Base-by-base conservation (phyloP, 2,113 vertebrate species). In the Canis aureus region DNA sequence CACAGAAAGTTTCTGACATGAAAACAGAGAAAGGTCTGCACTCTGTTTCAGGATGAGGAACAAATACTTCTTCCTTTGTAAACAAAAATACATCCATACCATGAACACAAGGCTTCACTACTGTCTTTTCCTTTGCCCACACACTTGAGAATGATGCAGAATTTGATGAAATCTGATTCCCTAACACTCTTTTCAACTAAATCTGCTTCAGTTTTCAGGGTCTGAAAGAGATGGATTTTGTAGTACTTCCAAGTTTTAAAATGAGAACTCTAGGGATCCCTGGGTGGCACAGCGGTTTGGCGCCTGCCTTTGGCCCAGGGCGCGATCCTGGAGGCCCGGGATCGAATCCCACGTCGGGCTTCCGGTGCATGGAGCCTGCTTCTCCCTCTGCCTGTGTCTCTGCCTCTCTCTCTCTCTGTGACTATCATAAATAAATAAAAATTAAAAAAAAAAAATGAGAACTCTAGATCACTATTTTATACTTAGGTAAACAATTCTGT, bases 231-330 rank as follows among this genome's bases (percentile, higher is more conserved):
- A 51, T 85, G 55, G 3, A 38, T 88, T 96, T 97, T 76, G 55
- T 19, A 95, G 43, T 78, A 95, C 60, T 94, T 93, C 11, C 60
- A 96, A 66, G 69, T 88, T 87, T 89, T 43, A 97, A 94, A 82
- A 38, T 16, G 49, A 94, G 8, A 79, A 76, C 79, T 87, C 51
- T 51, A 88, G 59, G 35, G 35, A 35, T 35, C 35, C 35, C 35
- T 35, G 35, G 35, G 35, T 35, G 35, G 35, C 35, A 35, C 35
- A 35, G 35, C 35, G 35, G 35, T 35, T 35, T 35, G 35, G 35
- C 35, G 35, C 35, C 35, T 35, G 35, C 35, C 35, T 35, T 35
- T 35, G 35, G 35, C 35, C 35, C 35, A 35, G 35, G 35, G 35
- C 35, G 35, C 35, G 35, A 35, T 35, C 35, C 35, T 35, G 35